phyloP scores from a whole-genome alignment of 2,888 invertebrate genomes.

The Andrena minutula region DNA sequence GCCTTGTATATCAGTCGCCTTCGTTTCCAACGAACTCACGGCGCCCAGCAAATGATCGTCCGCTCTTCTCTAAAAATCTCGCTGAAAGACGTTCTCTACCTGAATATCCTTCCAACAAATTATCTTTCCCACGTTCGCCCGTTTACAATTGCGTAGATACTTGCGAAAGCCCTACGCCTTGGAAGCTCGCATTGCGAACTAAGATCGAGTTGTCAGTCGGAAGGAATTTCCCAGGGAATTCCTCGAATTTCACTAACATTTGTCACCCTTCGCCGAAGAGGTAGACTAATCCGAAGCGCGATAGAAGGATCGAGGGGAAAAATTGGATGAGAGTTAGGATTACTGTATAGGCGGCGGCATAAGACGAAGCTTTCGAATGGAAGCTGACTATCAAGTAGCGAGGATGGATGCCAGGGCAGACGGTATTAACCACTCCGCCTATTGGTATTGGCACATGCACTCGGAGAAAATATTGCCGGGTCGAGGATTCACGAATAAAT shows the following conservation, averaged over 20 bases:
- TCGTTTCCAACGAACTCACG: neutral
- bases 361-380: conserved; percentile 72
- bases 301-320: conserved; percentile 28
- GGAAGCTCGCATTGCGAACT: neutral
- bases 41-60: neutral
- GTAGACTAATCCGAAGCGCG: conserved; percentile 3
- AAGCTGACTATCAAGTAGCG: conserved; percentile 77
- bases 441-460: conserved; percentile 76
- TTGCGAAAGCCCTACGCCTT: no score
- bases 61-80: neutral
- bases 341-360: conserved; percentile 59
- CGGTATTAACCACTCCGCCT: conserved; percentile 75
- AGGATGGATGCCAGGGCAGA: conserved; percentile 73
- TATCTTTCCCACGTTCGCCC: no score
- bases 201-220: neutral
- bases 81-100: neutral
- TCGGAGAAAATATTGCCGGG: conserved; percentile 68
- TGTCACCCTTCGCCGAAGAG: neutral
- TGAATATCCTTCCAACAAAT: neutral
- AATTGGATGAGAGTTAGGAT: conserved; percentile 59
- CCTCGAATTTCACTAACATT: conserved; percentile 17
- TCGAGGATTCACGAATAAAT: conserved; percentile 73
- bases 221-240: conserved; percentile 1
- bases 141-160: no score
- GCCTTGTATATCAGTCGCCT: conserved; percentile 5